phyloP scores from a whole-genome alignment of 2,113 vertebrate genomes.

The Castor canadensis region DNA sequence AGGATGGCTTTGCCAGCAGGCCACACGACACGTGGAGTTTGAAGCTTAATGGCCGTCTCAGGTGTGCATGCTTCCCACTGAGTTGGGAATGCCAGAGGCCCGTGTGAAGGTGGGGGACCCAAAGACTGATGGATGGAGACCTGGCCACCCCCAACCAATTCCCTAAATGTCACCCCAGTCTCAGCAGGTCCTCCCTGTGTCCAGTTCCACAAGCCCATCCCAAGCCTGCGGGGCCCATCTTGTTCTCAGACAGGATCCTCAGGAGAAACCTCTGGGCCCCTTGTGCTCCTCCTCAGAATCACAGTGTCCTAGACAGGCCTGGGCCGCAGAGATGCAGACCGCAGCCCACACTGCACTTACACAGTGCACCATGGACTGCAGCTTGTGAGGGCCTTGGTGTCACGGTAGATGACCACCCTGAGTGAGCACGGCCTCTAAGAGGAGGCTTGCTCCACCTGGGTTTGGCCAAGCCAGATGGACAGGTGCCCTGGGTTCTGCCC shows the following conservation, averaged over 20 bases:
- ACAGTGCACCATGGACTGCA: too few relatives aligned
- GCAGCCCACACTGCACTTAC: too few relatives aligned
- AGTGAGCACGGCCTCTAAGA: too few relatives aligned
- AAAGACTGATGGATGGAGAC: not conserved
- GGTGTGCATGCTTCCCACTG: not conserved
- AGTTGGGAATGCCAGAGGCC: rapidly evolving
- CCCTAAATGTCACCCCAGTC: not conserved
- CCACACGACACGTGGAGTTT: rapidly evolving
- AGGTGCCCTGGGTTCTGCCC: rapidly evolving
- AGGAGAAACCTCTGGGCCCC: not conserved
- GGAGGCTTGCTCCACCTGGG: not conserved
- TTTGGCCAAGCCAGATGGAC: not conserved
- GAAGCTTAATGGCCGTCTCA: rapidly evolving
- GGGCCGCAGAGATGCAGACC: too few relatives aligned
- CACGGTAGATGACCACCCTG: too few relatives aligned
- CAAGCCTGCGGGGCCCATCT: not conserved
- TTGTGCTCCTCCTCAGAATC: not conserved
- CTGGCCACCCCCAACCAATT: not conserved
- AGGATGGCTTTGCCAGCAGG: not conserved
- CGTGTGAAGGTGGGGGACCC: rapidly evolving
- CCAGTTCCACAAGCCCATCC: not conserved
- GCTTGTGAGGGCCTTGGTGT: too few relatives aligned
- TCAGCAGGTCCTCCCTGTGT: rapidly evolving
- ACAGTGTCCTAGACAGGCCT: too few relatives aligned
- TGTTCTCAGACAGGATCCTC: not conserved